phyloP scores from a whole-genome alignment of 2,888 invertebrate genomes.

The Hydriomena furcata region DNA sequence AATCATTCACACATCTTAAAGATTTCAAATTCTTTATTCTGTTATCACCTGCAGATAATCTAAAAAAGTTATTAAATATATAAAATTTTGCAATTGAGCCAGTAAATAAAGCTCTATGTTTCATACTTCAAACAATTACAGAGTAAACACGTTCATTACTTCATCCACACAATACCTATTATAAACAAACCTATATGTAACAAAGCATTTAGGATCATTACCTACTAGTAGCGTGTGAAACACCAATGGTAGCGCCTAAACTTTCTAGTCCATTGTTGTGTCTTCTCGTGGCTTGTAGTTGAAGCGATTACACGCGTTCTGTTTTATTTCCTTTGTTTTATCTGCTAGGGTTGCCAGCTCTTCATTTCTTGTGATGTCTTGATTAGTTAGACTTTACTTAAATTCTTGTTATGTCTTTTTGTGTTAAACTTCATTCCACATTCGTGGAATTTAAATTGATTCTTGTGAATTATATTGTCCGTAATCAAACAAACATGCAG shows the following conservation, averaged over 20 bases:
- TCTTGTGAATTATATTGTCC: no score
- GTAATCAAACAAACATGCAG: no score
- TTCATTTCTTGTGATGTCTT: slow-evolving; percentile 23
- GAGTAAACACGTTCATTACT: slow-evolving; percentile 4
- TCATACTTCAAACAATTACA: slow-evolving; percentile 2
- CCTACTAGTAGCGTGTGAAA: slow-evolving; percentile 31
- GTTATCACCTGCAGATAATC: no score
- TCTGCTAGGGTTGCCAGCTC: slow-evolving; percentile 32
- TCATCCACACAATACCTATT: slow-evolving; percentile 15
- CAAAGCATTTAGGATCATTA: slow-evolving; percentile 16
- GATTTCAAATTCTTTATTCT: no score
- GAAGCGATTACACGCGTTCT: slow-evolving; percentile 50
- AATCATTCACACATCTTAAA: no score
- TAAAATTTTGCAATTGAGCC: background rate
- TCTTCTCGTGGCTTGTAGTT: slow-evolving; percentile 45
- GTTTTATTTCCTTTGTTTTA: slow-evolving; percentile 42
- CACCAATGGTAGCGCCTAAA: slow-evolving; percentile 42
- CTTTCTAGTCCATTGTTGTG: slow-evolving; percentile 58
- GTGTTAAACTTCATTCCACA: no score
- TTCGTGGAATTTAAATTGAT: no score
- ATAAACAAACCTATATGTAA: slow-evolving; percentile 14
- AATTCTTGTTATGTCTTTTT: background rate
- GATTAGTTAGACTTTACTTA: slow-evolving; percentile 1
- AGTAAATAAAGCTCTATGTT: background rate
- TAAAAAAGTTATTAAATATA: no score